phyloP scores from a whole-genome alignment of 2,113 vertebrate species.

The Pomatorhinus ruficollis region DNA sequence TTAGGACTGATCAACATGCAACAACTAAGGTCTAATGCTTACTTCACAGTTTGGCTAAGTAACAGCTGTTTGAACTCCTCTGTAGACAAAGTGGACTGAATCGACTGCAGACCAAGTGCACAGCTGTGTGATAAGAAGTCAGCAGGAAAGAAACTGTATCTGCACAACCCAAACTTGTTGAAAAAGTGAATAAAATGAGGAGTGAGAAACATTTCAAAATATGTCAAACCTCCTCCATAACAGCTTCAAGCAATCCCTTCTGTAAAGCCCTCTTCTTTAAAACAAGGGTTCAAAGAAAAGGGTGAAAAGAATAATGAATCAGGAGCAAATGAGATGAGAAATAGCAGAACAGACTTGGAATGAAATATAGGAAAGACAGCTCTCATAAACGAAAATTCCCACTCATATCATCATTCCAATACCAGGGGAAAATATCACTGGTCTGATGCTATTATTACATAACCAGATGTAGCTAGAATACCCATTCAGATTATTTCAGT shows the following conservation, averaged over 20 bases:
- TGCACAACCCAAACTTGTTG: background rate
- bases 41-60: background rate
- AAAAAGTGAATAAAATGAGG: background rate
- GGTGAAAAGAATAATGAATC: background rate
- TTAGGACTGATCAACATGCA: background rate
- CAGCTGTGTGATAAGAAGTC: background rate
- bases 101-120: accelerated
- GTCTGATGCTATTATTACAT: background rate
- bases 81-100: background rate
- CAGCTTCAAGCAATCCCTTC: background rate
- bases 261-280: background rate
- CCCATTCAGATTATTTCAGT: background rate
- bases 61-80: background rate
- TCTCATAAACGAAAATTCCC: background rate
- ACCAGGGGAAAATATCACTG: background rate
- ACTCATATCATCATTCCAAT: background rate
- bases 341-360: background rate
- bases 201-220: background rate
- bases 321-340: background rate
- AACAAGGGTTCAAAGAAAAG: background rate
- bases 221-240: background rate
- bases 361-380: background rate
- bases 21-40: background rate
- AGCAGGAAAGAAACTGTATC: background rate
- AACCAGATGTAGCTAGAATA: background rate